phyloP scores from a whole-genome alignment of 2,797 vertebrate species.

The Pogoniulus pusillus region DNA sequence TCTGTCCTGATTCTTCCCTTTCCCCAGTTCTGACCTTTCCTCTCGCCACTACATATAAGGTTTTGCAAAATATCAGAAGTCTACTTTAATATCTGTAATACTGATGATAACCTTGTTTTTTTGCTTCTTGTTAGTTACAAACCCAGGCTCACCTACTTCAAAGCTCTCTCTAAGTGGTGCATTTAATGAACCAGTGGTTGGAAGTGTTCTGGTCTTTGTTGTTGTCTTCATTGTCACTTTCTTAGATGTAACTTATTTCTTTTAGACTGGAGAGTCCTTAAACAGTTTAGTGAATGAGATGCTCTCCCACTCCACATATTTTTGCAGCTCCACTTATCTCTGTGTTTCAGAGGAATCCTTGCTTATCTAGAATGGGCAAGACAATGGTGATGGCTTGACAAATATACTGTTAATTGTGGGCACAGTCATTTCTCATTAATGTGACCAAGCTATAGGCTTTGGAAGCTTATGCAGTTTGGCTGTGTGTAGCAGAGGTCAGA shows the following conservation, averaged over 20 bases:
- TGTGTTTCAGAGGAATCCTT: not conserved
- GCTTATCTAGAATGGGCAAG: not conserved
- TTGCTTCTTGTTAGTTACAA: not conserved
- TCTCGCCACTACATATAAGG: not conserved
- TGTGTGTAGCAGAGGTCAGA: not conserved
- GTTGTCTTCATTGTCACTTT: not conserved
- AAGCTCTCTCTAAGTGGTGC: not conserved
- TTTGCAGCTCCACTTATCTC: not conserved
- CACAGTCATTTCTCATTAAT: not conserved
- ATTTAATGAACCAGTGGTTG: not conserved
- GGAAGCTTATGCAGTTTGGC: not conserved
- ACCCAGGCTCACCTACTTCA: not conserved
- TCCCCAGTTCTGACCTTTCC: not conserved
- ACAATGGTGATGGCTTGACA: not conserved
- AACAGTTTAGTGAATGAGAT: not conserved
- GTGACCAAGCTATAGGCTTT: not conserved
- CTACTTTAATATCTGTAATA: not conserved
- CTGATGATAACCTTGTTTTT: not conserved
- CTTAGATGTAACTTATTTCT: not conserved
- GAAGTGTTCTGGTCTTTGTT: not conserved
- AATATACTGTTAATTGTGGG: accelerated
- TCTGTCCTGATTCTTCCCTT: not conserved
- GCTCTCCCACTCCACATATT: not conserved
- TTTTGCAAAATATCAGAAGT: not conserved
- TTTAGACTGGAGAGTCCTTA: not conserved